Conservation (phyloP, 2,113 vertebrate genomes). For the Macquaria australasica region DNA sequence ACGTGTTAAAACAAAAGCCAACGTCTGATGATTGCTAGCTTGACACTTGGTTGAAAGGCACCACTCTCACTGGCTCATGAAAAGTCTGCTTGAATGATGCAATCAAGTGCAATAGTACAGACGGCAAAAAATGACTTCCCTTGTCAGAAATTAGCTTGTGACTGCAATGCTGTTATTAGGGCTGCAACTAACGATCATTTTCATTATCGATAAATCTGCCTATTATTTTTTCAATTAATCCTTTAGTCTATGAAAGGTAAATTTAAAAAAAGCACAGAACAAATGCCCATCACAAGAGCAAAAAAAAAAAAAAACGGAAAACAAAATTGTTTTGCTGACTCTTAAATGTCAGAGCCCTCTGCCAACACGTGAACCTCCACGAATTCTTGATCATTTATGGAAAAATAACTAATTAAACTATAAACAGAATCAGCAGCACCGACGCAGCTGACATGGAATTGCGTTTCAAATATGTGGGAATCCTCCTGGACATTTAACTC, state of each 20-base stretch:
- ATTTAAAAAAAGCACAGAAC: too few relatives aligned
- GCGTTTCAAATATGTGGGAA: background rate
- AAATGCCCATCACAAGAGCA: too few relatives aligned
- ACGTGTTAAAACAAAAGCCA: background rate
- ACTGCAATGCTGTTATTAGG: background rate
- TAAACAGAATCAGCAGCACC: background rate
- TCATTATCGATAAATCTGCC: too few relatives aligned
- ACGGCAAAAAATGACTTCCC: background rate
- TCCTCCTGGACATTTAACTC: background rate
- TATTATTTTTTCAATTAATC: too few relatives aligned
- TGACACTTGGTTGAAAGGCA: background rate
- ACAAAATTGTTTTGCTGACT: background rate
- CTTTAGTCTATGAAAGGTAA: too few relatives aligned
- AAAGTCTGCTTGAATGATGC: background rate
- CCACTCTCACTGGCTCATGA: background rate
- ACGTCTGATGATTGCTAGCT: background rate
- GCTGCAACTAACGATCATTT: background rate
- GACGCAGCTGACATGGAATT: background rate
- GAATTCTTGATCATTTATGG: background rate
- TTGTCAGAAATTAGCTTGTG: background rate
- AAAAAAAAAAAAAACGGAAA: too few relatives aligned
- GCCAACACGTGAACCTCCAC: background rate
- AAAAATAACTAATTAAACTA: background rate
- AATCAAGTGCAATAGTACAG: background rate
- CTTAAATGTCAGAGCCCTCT: background rate